A percentile compares a stretch with the other conserved stretches of the same genome.
Conservation (phyloP, 2,888 invertebrate species). For the Sicus ferrugineus region DNA sequence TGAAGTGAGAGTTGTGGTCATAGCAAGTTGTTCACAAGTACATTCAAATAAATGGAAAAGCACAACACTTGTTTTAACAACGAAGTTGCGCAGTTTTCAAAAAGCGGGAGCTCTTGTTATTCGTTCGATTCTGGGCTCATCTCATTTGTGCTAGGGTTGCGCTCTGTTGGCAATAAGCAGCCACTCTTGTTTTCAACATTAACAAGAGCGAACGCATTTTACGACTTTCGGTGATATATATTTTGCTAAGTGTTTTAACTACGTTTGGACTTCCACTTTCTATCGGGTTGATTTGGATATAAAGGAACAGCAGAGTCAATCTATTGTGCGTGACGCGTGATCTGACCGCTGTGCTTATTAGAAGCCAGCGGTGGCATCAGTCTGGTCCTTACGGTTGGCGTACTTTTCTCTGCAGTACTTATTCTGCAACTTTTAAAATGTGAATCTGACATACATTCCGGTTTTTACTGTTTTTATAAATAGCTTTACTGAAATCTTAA, state of each 20-base stretch:
- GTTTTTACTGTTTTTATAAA: neutral
- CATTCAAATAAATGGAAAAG: neutral
- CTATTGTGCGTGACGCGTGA: conserved; percentile 14
- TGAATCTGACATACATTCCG: conserved; percentile 21
- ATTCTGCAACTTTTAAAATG: neutral
- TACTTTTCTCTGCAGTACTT: neutral
- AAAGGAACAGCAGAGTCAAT: neutral
- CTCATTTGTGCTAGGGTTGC: neutral
- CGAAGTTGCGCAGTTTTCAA: too few species aligned
- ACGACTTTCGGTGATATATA: neutral
- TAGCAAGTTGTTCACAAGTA: neutral
- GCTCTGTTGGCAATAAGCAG: neutral
- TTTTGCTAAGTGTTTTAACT: neutral
- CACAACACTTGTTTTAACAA: neutral
- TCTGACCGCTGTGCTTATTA: conserved; percentile 12
- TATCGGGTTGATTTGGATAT: neutral
- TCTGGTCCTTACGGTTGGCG: neutral
- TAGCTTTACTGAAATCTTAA: neutral
- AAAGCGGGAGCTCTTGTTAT: neutral
- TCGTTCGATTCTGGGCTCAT: neutral
- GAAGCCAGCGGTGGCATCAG: conserved; percentile 21
- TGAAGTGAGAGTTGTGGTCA: neutral
- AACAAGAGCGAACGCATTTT: conserved; percentile 38
- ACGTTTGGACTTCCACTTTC: neutral
- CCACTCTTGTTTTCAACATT: conserved; percentile 39